These are phyloP conservation scores for Cyaniris semiargus DNA, from an alignment of 2,888 invertebrate genomes.

Conservation along the genomic window DNA sequence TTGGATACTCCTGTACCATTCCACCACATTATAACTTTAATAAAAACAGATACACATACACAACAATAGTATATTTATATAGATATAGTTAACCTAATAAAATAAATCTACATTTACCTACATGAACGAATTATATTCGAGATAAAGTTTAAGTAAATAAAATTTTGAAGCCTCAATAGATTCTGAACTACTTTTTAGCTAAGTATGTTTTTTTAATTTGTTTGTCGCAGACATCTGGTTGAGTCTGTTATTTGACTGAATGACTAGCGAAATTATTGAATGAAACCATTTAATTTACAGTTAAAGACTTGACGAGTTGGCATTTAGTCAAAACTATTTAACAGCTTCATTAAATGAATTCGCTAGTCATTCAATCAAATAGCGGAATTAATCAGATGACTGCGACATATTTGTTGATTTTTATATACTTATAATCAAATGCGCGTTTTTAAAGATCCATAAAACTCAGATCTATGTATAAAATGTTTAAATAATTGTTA, in stretches of 20 bases:
- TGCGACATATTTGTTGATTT: not conserved
- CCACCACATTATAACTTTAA: slow-evolving; percentile 9
- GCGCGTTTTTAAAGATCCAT: slow-evolving; percentile 40
- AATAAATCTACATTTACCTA: not conserved
- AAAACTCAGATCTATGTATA: slow-evolving; percentile 55
- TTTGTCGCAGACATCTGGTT: not conserved
- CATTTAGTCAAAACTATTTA: too few relatives aligned
- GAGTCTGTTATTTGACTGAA: too few relatives aligned
- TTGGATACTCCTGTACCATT: not conserved
- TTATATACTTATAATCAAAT: not conserved
- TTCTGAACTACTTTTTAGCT: not conserved
- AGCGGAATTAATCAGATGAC: too few relatives aligned
- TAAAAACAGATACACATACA: not conserved
- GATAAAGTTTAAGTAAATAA: slow-evolving; percentile 7
- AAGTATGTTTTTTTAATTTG: not conserved
- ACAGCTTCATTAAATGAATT: too few relatives aligned
- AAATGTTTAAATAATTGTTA: slow-evolving; percentile 44
- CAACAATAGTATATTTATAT: slow-evolving; percentile 12
- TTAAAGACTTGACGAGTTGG: too few relatives aligned
- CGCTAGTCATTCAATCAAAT: too few relatives aligned
- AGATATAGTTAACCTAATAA: not conserved
- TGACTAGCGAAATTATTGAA: too few relatives aligned
- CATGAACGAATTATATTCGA: slow-evolving; percentile 10
- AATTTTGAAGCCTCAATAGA: slow-evolving; percentile 18
- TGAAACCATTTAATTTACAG: too few relatives aligned